Base-by-base conservation (phyloP, 1,140 invertebrate species). In the Sycophila sp. region DNA sequence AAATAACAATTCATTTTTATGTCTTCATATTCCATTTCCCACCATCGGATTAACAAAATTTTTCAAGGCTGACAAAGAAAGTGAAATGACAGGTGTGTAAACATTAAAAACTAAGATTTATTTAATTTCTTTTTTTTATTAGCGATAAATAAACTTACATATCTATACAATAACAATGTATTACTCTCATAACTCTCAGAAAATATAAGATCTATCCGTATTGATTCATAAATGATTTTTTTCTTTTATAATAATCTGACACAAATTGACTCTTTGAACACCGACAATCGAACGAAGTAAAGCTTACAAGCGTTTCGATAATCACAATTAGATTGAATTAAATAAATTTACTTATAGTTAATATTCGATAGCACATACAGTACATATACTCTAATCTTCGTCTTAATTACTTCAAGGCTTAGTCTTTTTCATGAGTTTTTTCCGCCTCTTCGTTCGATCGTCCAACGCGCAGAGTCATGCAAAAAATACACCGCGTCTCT, bases 131-230 rank as follows among this genome's bases (percentile, higher is more conserved):
- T 80, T 85, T n/a, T n/a, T 86, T 86, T 86, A 86, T 86, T 86
- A 86, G 83, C 78, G 83, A 86, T 85, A 86, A 86, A 86, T 86
- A 86, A 86, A 86, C 81, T 85, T 85, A 86, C 83, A 86, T 82
- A 83, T 85, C 80, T 86, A 84, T 85, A 86, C 84, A 85, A 78
- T 86, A 86, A 86, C 85, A 85, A 85, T 81, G 70, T 82, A 72
- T 72, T 81, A 79, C 77, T 80, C 76, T 84, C 78, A 77, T 78
- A 82, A 85, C 77, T 81, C 75, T 85, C 81, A 76, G 79, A 85
- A 86, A 86, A 86, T 85, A 85, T 85, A 83, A 79, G 76, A 82
- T 82, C 69, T 77, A 76, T 77, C 51, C 66, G 63, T 74, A 71
- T 63, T 74, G 73, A 76, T 77, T 75, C 67, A 65, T 76, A 73